Evolutionary conservation across 2,113 vertebrate species (phyloP), one percentile per base, ranked within the genome.

Genomic region (Xenopus laevis): DNA sequence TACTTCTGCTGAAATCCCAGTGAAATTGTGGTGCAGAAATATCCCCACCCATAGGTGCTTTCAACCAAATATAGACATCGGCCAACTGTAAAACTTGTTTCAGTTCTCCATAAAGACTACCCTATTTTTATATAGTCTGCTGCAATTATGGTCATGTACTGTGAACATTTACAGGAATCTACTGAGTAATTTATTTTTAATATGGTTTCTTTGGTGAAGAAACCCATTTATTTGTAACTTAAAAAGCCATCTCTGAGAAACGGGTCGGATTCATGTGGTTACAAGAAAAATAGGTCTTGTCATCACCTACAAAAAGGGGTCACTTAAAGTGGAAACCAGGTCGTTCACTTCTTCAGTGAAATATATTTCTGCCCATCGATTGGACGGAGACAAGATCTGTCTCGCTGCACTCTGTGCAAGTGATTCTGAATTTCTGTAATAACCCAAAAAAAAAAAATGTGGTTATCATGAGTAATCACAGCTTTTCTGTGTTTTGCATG

Each of bases 201-300:
- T 69, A 45, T 70, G 74, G 74, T 77, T 77, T 77, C 60, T 27
- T 61, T 64, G 67, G 74, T 77, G 64, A 70, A 46, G 66, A 53
- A 77, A 77, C 57, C 59, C 74, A 46, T 70, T 64, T 69, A 77
- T 77, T 77, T 77, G 57, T 50, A 77, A 64, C 74, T 77, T 77
- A 77, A 77, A 70, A 77, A 77, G 74, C 74, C n/a, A 64, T 46
- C 59, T 30, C 47, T 63, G 57, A 70, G 66, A 64, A 46, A 62
- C 44, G 45, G 52, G 59, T 70, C n/a, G 30, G 59, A 70, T 77
- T 77, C 67, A 70, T 70, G 74, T 77, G 74, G 74, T 57, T 21
- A 12, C 18, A 44, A 16, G 15, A 55, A 70, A 77, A 69, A 74
- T 70, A 77, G 53, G 23, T 63, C 74, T 70, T 77, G 66, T 77